These are phyloP conservation scores for Eulemur rufifrons DNA, from an alignment of 2,113 vertebrate genomes.

Conservation along the genomic window DNA sequence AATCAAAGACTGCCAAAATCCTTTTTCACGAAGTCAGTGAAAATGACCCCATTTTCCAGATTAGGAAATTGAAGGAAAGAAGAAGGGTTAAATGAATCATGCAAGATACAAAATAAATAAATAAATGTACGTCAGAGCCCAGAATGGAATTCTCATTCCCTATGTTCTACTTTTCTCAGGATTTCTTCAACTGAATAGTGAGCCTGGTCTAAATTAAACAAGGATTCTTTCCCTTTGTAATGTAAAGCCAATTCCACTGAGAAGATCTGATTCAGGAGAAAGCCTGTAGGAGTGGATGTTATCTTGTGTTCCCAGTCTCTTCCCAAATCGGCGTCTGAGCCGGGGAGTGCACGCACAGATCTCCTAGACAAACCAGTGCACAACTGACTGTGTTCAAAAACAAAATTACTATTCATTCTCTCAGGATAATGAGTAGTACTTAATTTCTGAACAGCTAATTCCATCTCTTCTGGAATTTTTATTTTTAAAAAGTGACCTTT, in stretches of 20 bases:
- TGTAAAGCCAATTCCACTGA: conserved; percentile 23
- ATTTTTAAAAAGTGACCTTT: conserved; percentile 3
- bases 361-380: not conserved
- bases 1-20: not conserved
- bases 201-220: conserved; percentile 39
- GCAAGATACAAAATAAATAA: conserved; percentile 22
- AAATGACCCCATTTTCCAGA: conserved; percentile 30
- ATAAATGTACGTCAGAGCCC: not conserved
- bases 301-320: not conserved
- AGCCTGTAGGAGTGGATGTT: not conserved
- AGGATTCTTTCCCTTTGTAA: conserved; percentile 42
- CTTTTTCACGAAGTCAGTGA: conserved; percentile 9
- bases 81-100: not conserved
- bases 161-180: not conserved
- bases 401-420: not conserved
- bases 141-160: not conserved
- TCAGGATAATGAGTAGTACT: not conserved
- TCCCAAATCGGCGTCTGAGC: not conserved
- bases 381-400: not conserved
- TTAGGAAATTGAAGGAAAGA: conserved; percentile 46
- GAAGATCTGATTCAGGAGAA: conserved; percentile 14
- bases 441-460: conserved; percentile 37
- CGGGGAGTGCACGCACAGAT: not conserved
- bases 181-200: conserved; percentile 35
- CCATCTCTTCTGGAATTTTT: conserved; percentile 40